Conservation (phyloP, 2,113 vertebrate species). For the Corythornis vintsioides region DNA sequence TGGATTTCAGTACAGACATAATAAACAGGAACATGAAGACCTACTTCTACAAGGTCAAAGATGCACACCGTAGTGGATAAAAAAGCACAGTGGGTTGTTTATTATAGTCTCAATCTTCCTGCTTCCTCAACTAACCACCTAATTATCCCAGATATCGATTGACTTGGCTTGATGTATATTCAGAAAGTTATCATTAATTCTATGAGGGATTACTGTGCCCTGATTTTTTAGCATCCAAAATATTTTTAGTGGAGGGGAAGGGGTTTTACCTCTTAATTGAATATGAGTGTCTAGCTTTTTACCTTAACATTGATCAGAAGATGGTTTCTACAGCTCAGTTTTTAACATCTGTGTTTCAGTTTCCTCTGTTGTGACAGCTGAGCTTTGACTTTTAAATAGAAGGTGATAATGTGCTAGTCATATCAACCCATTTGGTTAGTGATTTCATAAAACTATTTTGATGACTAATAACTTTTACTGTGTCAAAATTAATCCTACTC, state of each 20-base stretch:
- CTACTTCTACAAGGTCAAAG: not conserved
- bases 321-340: not conserved
- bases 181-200: not conserved
- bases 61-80: not conserved
- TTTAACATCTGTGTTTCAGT: not conserved
- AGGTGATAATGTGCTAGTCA: constrained; percentile 39
- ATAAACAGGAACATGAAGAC: not conserved
- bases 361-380: constrained; percentile 40
- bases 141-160: not conserved
- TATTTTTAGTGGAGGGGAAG: not conserved
- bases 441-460: constrained; percentile 50
- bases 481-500: constrained; percentile 62
- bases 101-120: not conserved
- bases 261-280: not conserved
- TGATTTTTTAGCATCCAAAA: not conserved
- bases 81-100: not conserved
- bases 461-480: constrained; percentile 59
- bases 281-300: not conserved
- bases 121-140: not conserved
- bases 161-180: not conserved
- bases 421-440: constrained; percentile 45
- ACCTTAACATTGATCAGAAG: not conserved
- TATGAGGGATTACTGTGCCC: not conserved
- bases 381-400: constrained; percentile 31
- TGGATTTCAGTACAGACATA: not conserved